Percentiles rank a stretch among this genome's conserved stretches.
Conservation (phyloP, 2,797 vertebrate species). For the Myripristis jacobus region DNA sequence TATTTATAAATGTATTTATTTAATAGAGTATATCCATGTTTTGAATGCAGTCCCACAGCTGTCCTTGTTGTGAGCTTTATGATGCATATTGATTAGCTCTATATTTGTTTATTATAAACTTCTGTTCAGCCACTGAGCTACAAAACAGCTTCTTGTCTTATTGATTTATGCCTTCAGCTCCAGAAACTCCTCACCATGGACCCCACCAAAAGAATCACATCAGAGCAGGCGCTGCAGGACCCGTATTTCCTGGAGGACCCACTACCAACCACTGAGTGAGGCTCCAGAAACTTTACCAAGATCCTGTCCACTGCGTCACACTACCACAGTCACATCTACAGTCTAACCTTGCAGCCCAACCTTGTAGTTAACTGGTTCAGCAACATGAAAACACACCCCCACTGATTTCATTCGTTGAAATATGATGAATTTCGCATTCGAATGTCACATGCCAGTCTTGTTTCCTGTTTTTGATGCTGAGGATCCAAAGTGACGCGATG, state of each 20-base stretch:
- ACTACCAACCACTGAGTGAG: slow-evolving; percentile 95
- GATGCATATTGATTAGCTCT: too few relatives aligned
- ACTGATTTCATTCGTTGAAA: slow-evolving; percentile 11
- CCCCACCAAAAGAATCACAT: slow-evolving; percentile 97
- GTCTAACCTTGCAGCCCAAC: background rate
- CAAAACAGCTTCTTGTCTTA: background rate
- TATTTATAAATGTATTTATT: too few relatives aligned
- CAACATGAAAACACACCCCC: background rate
- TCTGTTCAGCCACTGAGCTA: background rate
- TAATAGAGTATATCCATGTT: too few relatives aligned
- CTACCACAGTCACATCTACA: slow-evolving; percentile 1
- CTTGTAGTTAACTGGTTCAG: slow-evolving; percentile 10
- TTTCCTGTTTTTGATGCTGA: background rate
- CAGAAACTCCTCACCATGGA: slow-evolving; percentile 99
- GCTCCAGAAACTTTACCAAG: slow-evolving; percentile 9
- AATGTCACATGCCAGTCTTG: background rate
- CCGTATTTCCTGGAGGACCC: slow-evolving; percentile 97
- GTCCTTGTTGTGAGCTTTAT: too few relatives aligned
- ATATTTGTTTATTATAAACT: background rate
- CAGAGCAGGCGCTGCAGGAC: slow-evolving; percentile 96
- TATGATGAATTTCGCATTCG: background rate
- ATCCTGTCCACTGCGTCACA: background rate
- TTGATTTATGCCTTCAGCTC: slow-evolving; percentile 82
- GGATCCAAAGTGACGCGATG: background rate
- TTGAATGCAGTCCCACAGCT: too few relatives aligned